These are phyloP conservation scores for Caenorhabditis wallacei DNA, from an alignment of 2,888 invertebrate species.

Conservation along the genomic window DNA sequence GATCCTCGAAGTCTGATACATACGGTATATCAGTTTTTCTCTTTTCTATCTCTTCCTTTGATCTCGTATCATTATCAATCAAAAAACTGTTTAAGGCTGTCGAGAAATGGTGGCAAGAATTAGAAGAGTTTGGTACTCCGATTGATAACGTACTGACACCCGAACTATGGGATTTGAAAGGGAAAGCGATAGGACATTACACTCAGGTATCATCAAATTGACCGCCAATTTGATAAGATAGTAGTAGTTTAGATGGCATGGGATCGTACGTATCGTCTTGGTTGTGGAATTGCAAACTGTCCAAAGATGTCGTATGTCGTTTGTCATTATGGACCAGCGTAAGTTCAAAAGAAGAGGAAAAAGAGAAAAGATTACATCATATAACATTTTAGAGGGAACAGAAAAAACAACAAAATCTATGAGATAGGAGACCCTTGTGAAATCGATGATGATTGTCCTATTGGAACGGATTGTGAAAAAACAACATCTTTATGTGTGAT, in stretches of 20 bases:
- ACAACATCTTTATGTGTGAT: constrained; percentile 62
- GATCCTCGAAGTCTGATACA: constrained; percentile 67
- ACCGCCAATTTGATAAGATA: constrained; percentile 39
- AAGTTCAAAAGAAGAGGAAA: constrained; percentile 10
- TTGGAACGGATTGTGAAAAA: constrained; percentile 67
- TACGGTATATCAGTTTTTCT: constrained; percentile 48
- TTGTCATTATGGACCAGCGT: constrained; percentile 74
- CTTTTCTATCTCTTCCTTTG: constrained; percentile 35
- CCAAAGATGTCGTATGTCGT: constrained; percentile 72
- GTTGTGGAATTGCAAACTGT: constrained; percentile 69
- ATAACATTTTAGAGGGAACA: constrained; percentile 67
- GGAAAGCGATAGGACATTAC: constrained; percentile 72
- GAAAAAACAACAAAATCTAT: constrained; percentile 67
- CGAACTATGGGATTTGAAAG: constrained; percentile 69
- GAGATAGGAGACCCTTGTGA: constrained; percentile 68
- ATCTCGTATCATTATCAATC: constrained; percentile 30
- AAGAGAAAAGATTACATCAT: no score
- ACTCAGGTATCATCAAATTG: constrained; percentile 62
- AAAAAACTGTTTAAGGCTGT: constrained; percentile 63
- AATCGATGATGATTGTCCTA: constrained; percentile 64
- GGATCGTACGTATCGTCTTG: constrained; percentile 68
- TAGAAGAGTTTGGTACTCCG: constrained; percentile 71
- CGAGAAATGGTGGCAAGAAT: constrained; percentile 75
- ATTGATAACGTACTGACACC: constrained; percentile 68
- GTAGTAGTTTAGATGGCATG: constrained; percentile 69